Conservation (phyloP, 2,113 vertebrate genomes). For the Siniperca chuatsi region DNA sequence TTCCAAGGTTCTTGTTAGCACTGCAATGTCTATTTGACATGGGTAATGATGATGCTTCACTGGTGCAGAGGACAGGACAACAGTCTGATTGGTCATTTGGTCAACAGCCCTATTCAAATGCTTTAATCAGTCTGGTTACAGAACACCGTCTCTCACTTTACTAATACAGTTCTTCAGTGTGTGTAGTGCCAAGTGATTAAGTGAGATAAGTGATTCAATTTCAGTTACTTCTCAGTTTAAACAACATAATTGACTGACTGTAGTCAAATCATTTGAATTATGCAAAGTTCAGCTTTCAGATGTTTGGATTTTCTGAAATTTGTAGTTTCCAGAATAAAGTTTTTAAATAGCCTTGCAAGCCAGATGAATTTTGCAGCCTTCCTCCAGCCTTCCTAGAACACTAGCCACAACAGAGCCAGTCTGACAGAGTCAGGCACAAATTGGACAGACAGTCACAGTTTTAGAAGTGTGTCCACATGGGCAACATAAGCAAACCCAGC, state of each 20-base stretch:
- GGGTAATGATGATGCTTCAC: background rate
- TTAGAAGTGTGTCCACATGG: background rate
- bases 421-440: conserved; percentile 27
- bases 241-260: conserved; percentile 15
- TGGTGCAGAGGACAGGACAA: background rate
- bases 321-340: background rate
- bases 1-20: background rate
- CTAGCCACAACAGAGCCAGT: background rate
- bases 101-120: background rate
- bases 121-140: background rate
- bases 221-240: conserved; percentile 25
- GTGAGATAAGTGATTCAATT: conserved; percentile 22
- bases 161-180: background rate
- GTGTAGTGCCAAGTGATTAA: conserved; percentile 16
- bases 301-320: conserved; percentile 2
- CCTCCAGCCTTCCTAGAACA: background rate
- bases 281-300: conserved; percentile 16
- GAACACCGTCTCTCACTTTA: conserved; percentile 5
- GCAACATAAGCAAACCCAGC: conserved; percentile 2
- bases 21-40: background rate
- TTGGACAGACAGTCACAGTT: conserved; percentile 29
- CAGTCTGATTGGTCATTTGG: conserved; percentile 2
- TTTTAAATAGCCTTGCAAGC: background rate
- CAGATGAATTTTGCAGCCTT: background rate
- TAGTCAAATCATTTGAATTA: conserved; percentile 28